Conservation (phyloP, 2,888 invertebrate genomes). For the Pegoplata infirma region DNA sequence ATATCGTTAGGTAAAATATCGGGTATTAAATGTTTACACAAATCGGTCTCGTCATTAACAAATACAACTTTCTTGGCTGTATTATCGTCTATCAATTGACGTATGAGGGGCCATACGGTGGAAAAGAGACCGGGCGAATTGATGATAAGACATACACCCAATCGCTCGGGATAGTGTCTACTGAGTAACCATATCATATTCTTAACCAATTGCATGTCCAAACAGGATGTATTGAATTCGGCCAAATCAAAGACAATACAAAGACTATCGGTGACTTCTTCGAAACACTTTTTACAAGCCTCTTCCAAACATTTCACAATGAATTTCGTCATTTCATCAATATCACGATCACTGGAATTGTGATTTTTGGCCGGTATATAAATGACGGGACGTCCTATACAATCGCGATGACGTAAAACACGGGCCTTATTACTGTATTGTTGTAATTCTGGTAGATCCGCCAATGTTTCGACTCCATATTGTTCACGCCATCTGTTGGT, state of each 20-base stretch:
- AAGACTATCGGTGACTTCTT: slow-evolving; percentile 87
- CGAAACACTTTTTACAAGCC: slow-evolving; percentile 87
- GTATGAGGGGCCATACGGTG: slow-evolving; percentile 88
- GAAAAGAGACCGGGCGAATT: slow-evolving; percentile 87
- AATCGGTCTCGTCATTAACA: slow-evolving; percentile 83
- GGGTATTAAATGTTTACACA: slow-evolving; percentile 87
- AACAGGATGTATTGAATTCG: slow-evolving; percentile 85
- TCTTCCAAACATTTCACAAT: slow-evolving; percentile 88
- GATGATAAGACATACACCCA: slow-evolving; percentile 87
- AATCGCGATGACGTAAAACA: slow-evolving; percentile 85
- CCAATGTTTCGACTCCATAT: slow-evolving; percentile 83
- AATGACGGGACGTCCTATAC: slow-evolving; percentile 85
- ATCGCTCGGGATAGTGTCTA: slow-evolving; percentile 87
- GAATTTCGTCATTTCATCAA: slow-evolving; percentile 88
- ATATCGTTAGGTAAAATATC: slow-evolving; percentile 86
- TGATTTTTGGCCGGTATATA: slow-evolving; percentile 90
- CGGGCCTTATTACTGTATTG: slow-evolving; percentile 84
- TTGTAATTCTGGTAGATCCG: slow-evolving; percentile 78
- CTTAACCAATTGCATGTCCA: slow-evolving; percentile 90
- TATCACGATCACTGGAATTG: slow-evolving; percentile 83
- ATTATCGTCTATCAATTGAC: slow-evolving; percentile 88
- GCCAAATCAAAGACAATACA: slow-evolving; percentile 89
- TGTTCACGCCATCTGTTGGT: slow-evolving; percentile 89
- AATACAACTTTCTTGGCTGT: slow-evolving; percentile 88
- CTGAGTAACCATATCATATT: slow-evolving; percentile 88